Evolutionary conservation across 2,888 invertebrate species (phyloP), one percentile per base, ranked within the genome.

Genomic region (Trachelus iudaicus): DNA sequence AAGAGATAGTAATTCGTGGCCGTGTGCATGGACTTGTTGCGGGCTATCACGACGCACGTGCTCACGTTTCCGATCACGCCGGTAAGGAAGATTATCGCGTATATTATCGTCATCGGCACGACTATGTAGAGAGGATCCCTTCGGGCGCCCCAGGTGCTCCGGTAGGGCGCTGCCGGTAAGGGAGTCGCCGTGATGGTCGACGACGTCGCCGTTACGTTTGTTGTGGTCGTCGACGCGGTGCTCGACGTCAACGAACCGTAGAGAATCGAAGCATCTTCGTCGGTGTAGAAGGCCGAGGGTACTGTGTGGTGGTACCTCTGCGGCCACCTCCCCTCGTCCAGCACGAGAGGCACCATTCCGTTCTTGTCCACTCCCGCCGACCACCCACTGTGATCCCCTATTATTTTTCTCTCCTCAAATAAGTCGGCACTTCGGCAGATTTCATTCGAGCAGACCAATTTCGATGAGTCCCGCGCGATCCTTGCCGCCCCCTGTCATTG

Each of bases 1-100:
- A 98, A 97, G 69, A 98, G 93, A 89, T 98, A 98, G 89, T 96
- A 98, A 90, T 98, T 98, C 0, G 98, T 98, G 0, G 97, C 96
- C 0, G 97, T 97, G 87, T 97, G 97, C 95, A 98, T 95, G 4
- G 95, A 94, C 0, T 95, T 94, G 88, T 97, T 96, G 35, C 94
- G 93, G 33, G 95, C 94, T 78, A 98, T 97, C 23, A 98, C 97
- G 73, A 96, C 93, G 88, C 97, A 97, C 11, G 97, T 97, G 3
- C 95, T 94, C 33, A 95, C 92, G 89, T 98, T 98, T 6, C 98
- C 98, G 68, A 96, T 92, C 37, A 97, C 93, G 0, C 97, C 97
- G 0, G 96, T 96, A 75, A 97, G 92, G 90, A 97, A 97, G 80
- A 97, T 96, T 75, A 95, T 89, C 79, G 95, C 93, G 87, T 97